A percentile compares a stretch with the other conserved stretches of the same genome.
Conservation (phyloP, 23 tunicate species). For the Ascidia mentula region DNA sequence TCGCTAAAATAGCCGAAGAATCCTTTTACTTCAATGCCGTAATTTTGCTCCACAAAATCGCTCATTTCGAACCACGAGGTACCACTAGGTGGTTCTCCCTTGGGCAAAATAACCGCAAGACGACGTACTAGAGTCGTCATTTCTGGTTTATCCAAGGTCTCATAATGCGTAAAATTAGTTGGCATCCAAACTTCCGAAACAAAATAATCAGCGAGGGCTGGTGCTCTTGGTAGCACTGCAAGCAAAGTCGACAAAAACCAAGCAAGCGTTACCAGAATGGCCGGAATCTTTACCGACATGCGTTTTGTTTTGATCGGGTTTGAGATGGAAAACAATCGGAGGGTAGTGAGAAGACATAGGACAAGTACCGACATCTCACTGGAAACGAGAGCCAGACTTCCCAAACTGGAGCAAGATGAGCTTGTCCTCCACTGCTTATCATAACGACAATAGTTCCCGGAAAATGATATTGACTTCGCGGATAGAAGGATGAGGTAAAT, state of each 20-base stretch:
- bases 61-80: conserved; percentile 30
- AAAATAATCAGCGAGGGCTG: conserved; percentile 28
- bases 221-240: conserved; percentile 21
- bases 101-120: conserved; percentile 18
- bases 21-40: conserved; percentile 29
- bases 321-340: conserved; percentile 56
- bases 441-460: conserved; percentile 55
- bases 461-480: conserved; percentile 20
- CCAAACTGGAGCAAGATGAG: conserved; percentile 46
- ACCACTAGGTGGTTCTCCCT: neutral
- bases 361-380: conserved; percentile 75
- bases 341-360: conserved; percentile 53
- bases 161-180: conserved; percentile 25
- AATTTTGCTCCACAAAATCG: conserved; percentile 15
- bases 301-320: conserved; percentile 58
- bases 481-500: conserved; percentile 48
- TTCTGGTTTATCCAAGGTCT: neutral
- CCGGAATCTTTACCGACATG: conserved; percentile 25
- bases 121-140: conserved; percentile 37
- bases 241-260: conserved; percentile 48
- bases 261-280: conserved; percentile 21
- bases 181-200: conserved; percentile 53
- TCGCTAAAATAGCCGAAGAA: conserved; percentile 75
- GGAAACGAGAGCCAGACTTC: conserved; percentile 54
- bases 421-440: conserved; percentile 68